Base-by-base conservation (phyloP, 2,888 invertebrate species). In the Drosophila koepferae region DNA sequence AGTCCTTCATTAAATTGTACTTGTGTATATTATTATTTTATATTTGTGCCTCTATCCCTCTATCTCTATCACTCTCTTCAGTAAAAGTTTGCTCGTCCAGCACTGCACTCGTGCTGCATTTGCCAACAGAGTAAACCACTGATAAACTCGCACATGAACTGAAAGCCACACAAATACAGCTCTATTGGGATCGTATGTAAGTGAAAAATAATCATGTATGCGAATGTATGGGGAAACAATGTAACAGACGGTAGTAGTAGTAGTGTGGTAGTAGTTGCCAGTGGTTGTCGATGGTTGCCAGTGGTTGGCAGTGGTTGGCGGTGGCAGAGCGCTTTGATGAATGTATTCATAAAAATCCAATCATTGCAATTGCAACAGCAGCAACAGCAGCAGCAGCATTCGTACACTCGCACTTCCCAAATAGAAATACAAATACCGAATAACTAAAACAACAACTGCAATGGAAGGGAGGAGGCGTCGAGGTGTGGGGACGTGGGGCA, bases 311-410 rank as follows among this genome's bases (percentile, higher is more conserved):
- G 55, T 28, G 55, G 55, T 56, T 68, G 48, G 38, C 71, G 60
- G 53, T 53, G 68, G 66, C 44, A 60, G 56, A 43, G 67, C 62
- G 70, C 66, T 88, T 86, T 90, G 90, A 90, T 87, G 87, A 87
- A 90, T 87, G 87, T 90, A 86, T 87, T 87, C 87, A 87, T 90
- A 90, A 87, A 87, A 87, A 87, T 87, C 89, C 87, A 87, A 87
- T 87, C 87, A 90, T 82, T 90, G 90, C 90, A 90, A 86, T 90
- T 90, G 86, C 89, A 81, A 12, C 49, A 49, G 49, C n/a, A 49
- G 5, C 49, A 49, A 2, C 49, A 49, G n/a, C 31, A 48, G 46
- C 23, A 46, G 63, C 53, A 55, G 67, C 40, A 41, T 18, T 34
- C 34, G 38, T 31, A 20, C 56, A 20, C 56, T 31, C 71, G 68